Evolutionary conservation across 2,888 invertebrate genomes (phyloP), one percentile per base, ranked within the genome.

Genomic region (Melanophora roralis): DNA sequence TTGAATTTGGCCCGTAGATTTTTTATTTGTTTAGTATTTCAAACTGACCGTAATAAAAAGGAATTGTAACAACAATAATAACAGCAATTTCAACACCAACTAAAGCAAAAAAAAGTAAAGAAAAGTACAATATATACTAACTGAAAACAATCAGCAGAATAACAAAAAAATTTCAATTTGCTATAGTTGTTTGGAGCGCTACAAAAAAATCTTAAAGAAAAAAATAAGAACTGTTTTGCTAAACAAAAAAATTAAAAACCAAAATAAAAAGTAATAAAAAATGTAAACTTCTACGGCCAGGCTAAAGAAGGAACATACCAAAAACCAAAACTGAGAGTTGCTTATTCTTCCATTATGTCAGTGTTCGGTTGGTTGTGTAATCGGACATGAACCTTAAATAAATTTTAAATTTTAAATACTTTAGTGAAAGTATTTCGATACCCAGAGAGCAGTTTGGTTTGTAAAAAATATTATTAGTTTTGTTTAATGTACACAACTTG

Each of bases 11-110:
- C 59, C 40, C 57, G 1, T 27, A 12, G 2, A 40, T 57, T 27
- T 57, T 51, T 71, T 40, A 59, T 2, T 23, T 40, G 34, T 67
- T 38, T 19, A 23, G 59, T 40, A 23, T 45, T 53, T 65, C 59
- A 16, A 60, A 67, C 74, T 74, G 74, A 74, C 74, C 74, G 34
- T 74, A 59, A 59, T 74, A 74, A 65, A 64, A 45, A 40, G 12
- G 27, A 69, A 69, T 32, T 38, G 40, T n/a, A 32, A n/a, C 32
- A 51, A 40, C 23, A 59, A 59, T 1, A 49, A 38, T n/a, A 67
- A 55, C 14, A 57, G 36, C 32, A 43, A 47, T 43, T 32, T 36
- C 14, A 45, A n/a, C 36, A 40, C 36, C 45, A 53, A 43, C 43
- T 19, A 27, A 34, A 27, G 16, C 43, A 11, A 19, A 51, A 36